Conservation (phyloP, 1,140 invertebrate species). For the Drosophila navojoa region DNA sequence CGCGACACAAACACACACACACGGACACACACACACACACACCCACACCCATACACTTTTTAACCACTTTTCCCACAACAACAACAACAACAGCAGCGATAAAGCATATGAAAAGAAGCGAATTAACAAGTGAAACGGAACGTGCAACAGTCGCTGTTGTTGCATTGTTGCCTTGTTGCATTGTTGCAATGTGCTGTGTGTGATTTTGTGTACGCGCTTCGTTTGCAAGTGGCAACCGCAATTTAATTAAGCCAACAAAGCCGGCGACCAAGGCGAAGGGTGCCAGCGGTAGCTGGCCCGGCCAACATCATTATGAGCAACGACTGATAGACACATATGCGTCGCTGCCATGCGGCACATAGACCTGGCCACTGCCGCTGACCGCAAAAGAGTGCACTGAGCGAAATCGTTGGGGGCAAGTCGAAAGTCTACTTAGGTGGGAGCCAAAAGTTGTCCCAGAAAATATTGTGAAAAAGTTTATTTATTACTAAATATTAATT, state of each 20-base stretch:
- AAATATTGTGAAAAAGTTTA: too few species aligned
- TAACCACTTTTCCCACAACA: not conserved
- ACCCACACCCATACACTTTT: not conserved
- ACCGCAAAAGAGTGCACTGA: conserved; percentile 10
- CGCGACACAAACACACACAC: conserved; percentile 3
- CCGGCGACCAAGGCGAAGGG: conserved; percentile 25
- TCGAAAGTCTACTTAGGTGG: too few species aligned
- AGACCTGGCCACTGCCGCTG: not conserved
- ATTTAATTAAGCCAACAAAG: conserved; percentile 82
- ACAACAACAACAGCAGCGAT: not conserved
- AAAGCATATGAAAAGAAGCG: conserved; percentile 38
- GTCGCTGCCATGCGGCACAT: not conserved
- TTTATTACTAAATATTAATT: too few species aligned
- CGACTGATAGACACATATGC: conserved; percentile 3
- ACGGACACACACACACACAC: not conserved
- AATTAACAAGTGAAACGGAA: conserved; percentile 21
- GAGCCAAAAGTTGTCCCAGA: too few species aligned
- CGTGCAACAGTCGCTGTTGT: conserved; percentile 19
- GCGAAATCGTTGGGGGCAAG: not conserved
- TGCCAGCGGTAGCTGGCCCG: conserved; percentile 18
- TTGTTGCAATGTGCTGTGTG: conserved; percentile 54
- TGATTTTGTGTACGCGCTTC: conserved; percentile 81
- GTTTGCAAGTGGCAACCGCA: conserved; percentile 78
- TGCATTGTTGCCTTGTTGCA: conserved; percentile 23
- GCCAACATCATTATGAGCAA: conserved; percentile 28